Evolutionary conservation across 2,888 invertebrate species (phyloP), one percentile per base, ranked within the genome.

Genomic region (Drosophila maculinotata): DNA sequence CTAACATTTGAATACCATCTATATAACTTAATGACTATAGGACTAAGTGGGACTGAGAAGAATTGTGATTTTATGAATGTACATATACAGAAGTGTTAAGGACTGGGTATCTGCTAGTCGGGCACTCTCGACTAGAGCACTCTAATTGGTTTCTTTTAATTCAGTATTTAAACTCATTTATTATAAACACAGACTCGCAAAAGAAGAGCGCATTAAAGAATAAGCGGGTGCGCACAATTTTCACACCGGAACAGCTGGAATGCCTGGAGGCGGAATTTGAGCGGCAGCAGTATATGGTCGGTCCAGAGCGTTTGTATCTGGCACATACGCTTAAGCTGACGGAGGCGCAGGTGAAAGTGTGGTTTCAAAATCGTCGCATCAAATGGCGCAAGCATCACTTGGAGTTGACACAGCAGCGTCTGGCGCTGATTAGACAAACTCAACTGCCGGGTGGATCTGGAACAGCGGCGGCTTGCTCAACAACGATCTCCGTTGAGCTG

Each of bases 221-320:
- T 86, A 98, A 98, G 92, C 92, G 98, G 69, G 97, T 98, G 33
- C 93, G 99, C 20, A 99, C 98, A 0, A 99, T 99, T 84, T 99
- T 99, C 92, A 98, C 98, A 0, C 98, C 98, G 0, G 98, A 98
- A 85, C 98, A 99, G 91, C 92, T 99, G 78, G 98, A 99, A 90
- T 93, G 97, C 76, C 92, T 99, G 53, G 98, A 99, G 90, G 96
- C 96, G 0, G 98, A 98, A 92, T 99, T 99, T 88, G 97, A 98
- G 83, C 92, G 98, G 33, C 98, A 98, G 88, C 98, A 99, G 91
- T 99, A 99, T 92, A 98, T 99, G 98, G 98, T 99, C 9, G 98
- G 98, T 0, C 98, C 98, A 0, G 98, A 98, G 92, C 92, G 98
- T 64, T 93, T 97, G 3, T 98, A 98, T 91, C 92, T 99, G 56